Percentiles rank a stretch among this genome's conserved stretches.
These are phyloP conservation scores for Novumbra hubbsi DNA, from an alignment of 2,797 vertebrate genomes.

Conservation along the genomic window DNA sequence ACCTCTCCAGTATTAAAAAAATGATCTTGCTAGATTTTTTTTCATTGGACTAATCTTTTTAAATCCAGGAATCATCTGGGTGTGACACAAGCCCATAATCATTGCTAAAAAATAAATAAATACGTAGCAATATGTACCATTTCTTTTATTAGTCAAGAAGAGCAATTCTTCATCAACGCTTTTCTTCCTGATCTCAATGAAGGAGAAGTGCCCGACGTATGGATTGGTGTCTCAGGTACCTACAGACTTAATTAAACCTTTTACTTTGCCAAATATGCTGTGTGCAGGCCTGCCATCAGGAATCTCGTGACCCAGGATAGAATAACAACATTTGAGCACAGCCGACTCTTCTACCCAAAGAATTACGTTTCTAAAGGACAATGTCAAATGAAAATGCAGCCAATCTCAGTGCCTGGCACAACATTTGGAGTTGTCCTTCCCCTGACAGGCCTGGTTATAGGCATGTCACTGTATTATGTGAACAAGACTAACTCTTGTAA, in stretches of 20 bases:
- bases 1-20: background rate
- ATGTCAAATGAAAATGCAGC: too few relatives aligned
- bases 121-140: background rate
- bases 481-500: background rate
- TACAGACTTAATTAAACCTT: background rate
- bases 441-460: background rate
- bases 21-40: too few relatives aligned
- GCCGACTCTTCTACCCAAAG: too few relatives aligned
- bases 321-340: too few relatives aligned
- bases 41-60: too few relatives aligned
- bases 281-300: too few relatives aligned
- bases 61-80: too few relatives aligned
- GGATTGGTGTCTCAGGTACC: conserved; percentile 79
- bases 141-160: conserved; percentile 62
- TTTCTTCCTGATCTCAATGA: conserved; percentile 76
- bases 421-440: too few relatives aligned
- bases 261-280: background rate
- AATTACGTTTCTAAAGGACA: too few relatives aligned
- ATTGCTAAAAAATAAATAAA: background rate
- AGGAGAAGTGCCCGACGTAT: conserved; percentile 73
- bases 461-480: background rate
- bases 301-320: too few relatives aligned
- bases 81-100: background rate
- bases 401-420: too few relatives aligned
- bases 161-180: conserved; percentile 75